A percentile compares a stretch with the other conserved stretches of the same genome.
Evolutionary conservation across 2,113 vertebrate genomes (phyloP).

Genomic region (Uropsilus gracilis): DNA sequence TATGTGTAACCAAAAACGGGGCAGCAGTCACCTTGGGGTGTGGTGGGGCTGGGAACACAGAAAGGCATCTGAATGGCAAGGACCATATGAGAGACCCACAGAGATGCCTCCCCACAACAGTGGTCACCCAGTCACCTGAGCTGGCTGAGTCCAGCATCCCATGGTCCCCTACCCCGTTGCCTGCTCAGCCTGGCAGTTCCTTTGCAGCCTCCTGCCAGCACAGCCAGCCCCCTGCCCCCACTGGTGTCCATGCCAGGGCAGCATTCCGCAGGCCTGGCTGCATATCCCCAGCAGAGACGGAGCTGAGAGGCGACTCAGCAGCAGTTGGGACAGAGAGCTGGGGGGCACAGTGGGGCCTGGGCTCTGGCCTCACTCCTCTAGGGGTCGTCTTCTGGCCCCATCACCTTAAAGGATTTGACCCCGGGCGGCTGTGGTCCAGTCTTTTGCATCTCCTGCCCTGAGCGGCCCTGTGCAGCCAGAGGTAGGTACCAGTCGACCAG

Average conservation of each 20-base stretch:
- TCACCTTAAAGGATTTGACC: neutral
- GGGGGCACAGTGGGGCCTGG: neutral
- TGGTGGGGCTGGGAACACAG: neutral
- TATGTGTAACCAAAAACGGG: neutral
- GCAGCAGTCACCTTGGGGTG: neutral
- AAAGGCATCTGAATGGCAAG: neutral
- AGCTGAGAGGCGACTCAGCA: neutral
- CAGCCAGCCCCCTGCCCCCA: constrained; percentile 74
- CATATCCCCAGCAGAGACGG: constrained; percentile 54
- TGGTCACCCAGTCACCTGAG: neutral
- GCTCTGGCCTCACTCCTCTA: neutral
- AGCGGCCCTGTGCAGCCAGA: neutral
- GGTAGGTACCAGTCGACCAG: neutral
- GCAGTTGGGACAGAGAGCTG: neutral
- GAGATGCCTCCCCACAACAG: neutral
- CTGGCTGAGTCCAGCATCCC: neutral
- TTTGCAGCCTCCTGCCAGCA: constrained; percentile 57
- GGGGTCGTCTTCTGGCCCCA: neutral
- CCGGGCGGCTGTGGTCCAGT: neutral
- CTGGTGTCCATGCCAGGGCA: constrained; percentile 67
- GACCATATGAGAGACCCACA: neutral
- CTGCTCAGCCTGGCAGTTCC: constrained; percentile 50
- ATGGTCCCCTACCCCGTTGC: constrained; percentile 36
- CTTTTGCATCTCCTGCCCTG: neutral
- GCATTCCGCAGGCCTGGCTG: constrained; percentile 70